A percentile compares a stretch with the other conserved stretches of the same genome.
phyloP scores from a whole-genome alignment of 2,113 vertebrate genomes.

The Grantiella picta region DNA sequence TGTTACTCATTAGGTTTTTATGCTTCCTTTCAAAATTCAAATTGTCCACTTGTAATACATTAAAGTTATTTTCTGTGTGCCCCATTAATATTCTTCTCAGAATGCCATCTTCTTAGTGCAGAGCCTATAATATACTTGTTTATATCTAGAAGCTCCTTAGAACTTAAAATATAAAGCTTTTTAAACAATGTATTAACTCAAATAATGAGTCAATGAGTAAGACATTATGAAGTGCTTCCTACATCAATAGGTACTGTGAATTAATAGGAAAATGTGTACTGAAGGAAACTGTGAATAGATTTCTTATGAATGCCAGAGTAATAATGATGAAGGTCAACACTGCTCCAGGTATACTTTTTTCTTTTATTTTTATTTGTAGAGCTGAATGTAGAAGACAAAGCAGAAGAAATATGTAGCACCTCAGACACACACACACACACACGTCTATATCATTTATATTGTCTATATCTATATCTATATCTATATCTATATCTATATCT shows the following conservation, averaged over 20 bases:
- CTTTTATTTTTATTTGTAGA: neutral
- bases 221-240: neutral
- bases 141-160: neutral
- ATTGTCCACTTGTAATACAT: neutral
- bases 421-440: neutral
- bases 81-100: neutral
- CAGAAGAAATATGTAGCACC: neutral
- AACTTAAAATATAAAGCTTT: constrained; percentile 10
- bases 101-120: neutral
- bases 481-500: neutral
- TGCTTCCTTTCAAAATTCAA: constrained; percentile 13
- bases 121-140: neutral
- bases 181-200: constrained; percentile 7
- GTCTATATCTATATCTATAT: neutral
- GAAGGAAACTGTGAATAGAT: neutral
- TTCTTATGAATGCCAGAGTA: neutral
- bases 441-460: neutral
- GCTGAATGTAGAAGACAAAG: neutral
- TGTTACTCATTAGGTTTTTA: neutral
- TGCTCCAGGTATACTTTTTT: neutral
- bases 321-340: neutral
- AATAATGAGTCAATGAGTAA: neutral
- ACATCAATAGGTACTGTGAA: neutral
- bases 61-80: neutral
- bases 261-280: neutral